phyloP scores from a whole-genome alignment of 2,888 invertebrate species.

The Dryobota labecula region DNA sequence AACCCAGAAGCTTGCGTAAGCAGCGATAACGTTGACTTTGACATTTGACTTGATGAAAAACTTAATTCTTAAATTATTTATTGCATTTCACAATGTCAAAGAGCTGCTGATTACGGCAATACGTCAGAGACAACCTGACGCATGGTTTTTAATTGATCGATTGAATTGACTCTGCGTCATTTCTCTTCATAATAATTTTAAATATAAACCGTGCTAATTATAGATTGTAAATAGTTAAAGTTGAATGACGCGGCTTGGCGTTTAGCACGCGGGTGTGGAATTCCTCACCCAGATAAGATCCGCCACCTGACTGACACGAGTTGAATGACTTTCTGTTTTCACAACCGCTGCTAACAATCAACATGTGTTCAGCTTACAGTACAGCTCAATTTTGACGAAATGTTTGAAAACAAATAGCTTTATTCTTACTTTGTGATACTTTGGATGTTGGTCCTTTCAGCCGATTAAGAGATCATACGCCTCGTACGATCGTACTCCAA shows the following conservation, averaged over 20 bases:
- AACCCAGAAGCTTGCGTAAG: slow-evolving; percentile 23
- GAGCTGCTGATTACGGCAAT: slow-evolving; percentile 25
- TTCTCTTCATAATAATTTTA: slow-evolving; percentile 11
- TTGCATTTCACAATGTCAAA: slow-evolving; percentile 14
- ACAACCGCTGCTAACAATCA: slow-evolving; percentile 34
- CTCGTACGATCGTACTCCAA: not conserved
- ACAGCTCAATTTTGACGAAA: slow-evolving; percentile 14
- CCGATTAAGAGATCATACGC: not conserved
- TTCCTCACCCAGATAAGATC: slow-evolving; percentile 62
- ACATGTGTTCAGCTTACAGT: slow-evolving; percentile 16
- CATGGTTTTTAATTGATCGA: not conserved
- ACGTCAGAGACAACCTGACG: not conserved
- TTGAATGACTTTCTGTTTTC: slow-evolving; percentile 62
- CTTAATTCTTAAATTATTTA: slow-evolving; percentile 13
- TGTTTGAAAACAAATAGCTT: not conserved
- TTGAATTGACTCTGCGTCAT: slow-evolving; percentile 4
- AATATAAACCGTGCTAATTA: slow-evolving; percentile 47
- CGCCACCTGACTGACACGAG: slow-evolving; percentile 49
- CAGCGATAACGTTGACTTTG: slow-evolving; percentile 32
- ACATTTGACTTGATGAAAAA: slow-evolving; percentile 37
- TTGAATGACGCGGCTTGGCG: slow-evolving; percentile 26
- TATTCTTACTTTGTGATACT: not conserved
- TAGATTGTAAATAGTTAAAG: slow-evolving; percentile 44
- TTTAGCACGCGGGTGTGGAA: slow-evolving; percentile 70
- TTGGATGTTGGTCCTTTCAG: not conserved